These are phyloP conservation scores for Heliocidaris tuberculata DNA, from an alignment of 35 echinoderm and acorn worm species.

Conservation along the genomic window DNA sequence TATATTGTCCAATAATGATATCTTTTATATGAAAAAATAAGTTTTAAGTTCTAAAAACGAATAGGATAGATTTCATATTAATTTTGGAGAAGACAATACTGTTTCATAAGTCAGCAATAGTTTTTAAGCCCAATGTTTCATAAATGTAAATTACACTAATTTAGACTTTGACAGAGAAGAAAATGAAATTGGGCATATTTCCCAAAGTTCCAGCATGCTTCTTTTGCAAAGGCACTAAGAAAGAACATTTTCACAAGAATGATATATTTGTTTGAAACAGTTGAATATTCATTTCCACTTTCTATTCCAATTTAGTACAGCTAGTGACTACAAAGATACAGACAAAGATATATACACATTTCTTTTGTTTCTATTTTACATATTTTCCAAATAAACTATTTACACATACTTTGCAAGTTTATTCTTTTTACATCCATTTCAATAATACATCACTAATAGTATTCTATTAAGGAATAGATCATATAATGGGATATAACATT, in stretches of 20 bases:
- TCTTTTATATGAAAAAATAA: background rate
- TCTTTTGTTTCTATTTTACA: background rate
- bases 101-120: background rate
- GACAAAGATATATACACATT: constrained; percentile 18
- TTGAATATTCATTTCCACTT: background rate
- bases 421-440: background rate
- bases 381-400: background rate
- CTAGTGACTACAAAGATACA: background rate
- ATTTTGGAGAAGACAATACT: background rate
- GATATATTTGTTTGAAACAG: background rate
- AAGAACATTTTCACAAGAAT: background rate
- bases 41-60: background rate
- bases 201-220: background rate
- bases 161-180: background rate
- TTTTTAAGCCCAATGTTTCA: background rate
- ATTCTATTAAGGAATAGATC: background rate
- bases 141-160: background rate
- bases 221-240: background rate
- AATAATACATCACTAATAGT: background rate
- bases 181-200: background rate
- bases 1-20: background rate
- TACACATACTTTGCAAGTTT: background rate
- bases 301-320: background rate
- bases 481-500: background rate
- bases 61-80: background rate